Evolutionary conservation across 1,140 invertebrate species (phyloP), one percentile per base, ranked within the genome.

Genomic region (Drosophila arawakana): DNA sequence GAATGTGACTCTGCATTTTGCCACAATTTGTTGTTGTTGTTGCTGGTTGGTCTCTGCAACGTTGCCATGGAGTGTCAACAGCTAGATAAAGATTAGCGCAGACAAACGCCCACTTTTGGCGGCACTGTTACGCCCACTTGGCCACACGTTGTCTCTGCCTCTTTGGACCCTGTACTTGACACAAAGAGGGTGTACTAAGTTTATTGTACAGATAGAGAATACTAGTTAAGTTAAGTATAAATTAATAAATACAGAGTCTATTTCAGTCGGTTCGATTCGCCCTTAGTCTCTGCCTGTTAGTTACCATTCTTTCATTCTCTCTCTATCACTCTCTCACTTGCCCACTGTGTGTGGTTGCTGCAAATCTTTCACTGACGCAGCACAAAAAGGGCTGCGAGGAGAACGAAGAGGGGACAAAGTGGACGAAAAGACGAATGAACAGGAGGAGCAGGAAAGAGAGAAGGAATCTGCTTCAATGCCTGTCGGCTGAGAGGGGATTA

Each of bases 31-130:
- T 52, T 63, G 41, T 35, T 62, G 47, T 11, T 52, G 59, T 43
- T 47, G 72, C 54, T 59, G 62, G 46, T 57, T 58, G 76, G 79
- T 83, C 73, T 18, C n/a, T 37, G 15, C 60, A 65, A 52, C 52
- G 65, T 60, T 74, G 80, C 84, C 80, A 84, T 86, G 80, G 84
- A 89, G 84, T 89, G 84, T 89, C 84, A 89, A 89, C 84, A 89
- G 80, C 78, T 77, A 89, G 84, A 89, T 89, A 89, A 89, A 89
- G 84, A 89, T 89, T 89, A 89, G 78, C 74, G 68, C 84, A 89
- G 80, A 89, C 84, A 89, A 89, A 89, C 84, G 84, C 84, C 84
- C 84, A 89, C 84, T 89, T 89, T 88, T 77, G 78, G 78, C 67
- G 71, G 67, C 61, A 74, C 77, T 80, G 77, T 72, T 84, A 73